Percentiles rank a stretch among this genome's conserved stretches.
Conservation (phyloP, 2,888 invertebrate genomes). For the Stenodema calcarata region DNA sequence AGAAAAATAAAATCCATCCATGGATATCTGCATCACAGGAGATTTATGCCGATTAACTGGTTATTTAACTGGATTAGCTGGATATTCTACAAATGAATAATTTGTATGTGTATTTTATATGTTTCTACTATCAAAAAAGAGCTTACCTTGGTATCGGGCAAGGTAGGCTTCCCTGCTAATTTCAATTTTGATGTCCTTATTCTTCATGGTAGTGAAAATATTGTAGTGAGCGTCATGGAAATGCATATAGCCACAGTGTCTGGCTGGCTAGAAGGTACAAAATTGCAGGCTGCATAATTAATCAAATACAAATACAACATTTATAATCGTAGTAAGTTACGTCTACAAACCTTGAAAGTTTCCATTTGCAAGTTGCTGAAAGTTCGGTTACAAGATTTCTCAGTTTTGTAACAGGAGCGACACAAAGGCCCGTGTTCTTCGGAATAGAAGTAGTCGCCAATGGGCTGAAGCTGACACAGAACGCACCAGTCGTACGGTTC, state of each 20-base stretch:
- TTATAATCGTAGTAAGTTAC: too few relatives aligned
- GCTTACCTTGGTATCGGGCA: slow-evolving; percentile 33
- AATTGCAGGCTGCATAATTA: too few relatives aligned
- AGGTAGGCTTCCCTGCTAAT: slow-evolving; percentile 37
- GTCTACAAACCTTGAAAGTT: slow-evolving; percentile 36
- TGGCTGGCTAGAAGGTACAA: background rate
- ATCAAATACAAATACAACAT: too few relatives aligned
- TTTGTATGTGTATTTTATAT: too few relatives aligned
- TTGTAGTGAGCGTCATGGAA: slow-evolving; percentile 45
- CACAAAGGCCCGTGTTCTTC: slow-evolving; percentile 27
- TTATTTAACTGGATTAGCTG: too few relatives aligned
- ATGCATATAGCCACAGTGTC: slow-evolving; percentile 42
- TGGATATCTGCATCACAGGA: background rate
- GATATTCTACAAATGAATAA: too few relatives aligned
- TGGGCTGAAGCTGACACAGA: slow-evolving; percentile 34
- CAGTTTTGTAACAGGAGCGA: slow-evolving; percentile 17
- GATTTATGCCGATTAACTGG: too few relatives aligned
- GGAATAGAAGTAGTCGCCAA: slow-evolving; percentile 35
- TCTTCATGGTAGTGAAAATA: slow-evolving; percentile 36
- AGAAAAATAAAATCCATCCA: background rate
- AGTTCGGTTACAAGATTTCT: background rate
- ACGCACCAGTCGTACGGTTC: slow-evolving; percentile 47
- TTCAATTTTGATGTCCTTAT: slow-evolving; percentile 32
- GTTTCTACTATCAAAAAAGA: background rate
- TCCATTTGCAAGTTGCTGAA: slow-evolving; percentile 31